Percentiles rank a stretch among this genome's conserved stretches.
Evolutionary conservation across 2,888 invertebrate species (phyloP).

Genomic region (Eupithecia dodoneata): DNA sequence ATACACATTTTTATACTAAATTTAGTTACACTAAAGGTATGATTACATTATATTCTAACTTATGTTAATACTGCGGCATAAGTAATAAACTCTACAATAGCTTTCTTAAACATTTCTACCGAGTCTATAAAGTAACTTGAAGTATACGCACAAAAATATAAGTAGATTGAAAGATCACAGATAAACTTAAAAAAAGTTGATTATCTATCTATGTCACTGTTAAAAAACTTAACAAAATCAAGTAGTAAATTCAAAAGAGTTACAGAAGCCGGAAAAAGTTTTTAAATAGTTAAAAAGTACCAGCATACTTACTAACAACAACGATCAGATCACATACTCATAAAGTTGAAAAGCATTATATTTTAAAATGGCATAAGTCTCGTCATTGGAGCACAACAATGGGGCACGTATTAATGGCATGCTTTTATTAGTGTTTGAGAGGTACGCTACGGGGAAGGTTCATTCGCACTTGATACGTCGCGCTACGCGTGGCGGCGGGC

Average conservation of each 20-base stretch:
- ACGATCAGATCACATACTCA: conserved; percentile 44
- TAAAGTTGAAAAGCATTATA: conserved; percentile 66
- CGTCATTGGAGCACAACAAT: conserved; percentile 67
- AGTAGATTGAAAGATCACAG: neutral
- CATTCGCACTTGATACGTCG: conserved; percentile 54
- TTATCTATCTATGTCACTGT: neutral
- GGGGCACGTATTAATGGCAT: conserved; percentile 64
- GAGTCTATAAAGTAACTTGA: neutral
- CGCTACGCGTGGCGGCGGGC: conserved; percentile 56
- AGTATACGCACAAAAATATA: neutral
- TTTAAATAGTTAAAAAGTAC: neutral
- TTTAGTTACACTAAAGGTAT: neutral
- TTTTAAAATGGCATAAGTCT: conserved; percentile 68
- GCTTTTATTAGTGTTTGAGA: conserved; percentile 58
- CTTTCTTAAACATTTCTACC: neutral
- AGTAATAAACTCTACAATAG: neutral
- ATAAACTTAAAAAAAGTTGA: neutral
- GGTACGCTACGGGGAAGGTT: conserved; percentile 57
- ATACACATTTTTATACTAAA: neutral
- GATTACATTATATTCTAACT: too few relatives aligned
- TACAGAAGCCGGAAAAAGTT: neutral
- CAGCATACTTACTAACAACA: conserved; percentile 56
- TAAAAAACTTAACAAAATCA: neutral
- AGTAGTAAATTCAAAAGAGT: neutral
- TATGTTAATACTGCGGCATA: neutral